These are phyloP conservation scores for Pseudomyrmex sp. DNA, from an alignment of 1,140 invertebrate species.

Conservation along the genomic window DNA sequence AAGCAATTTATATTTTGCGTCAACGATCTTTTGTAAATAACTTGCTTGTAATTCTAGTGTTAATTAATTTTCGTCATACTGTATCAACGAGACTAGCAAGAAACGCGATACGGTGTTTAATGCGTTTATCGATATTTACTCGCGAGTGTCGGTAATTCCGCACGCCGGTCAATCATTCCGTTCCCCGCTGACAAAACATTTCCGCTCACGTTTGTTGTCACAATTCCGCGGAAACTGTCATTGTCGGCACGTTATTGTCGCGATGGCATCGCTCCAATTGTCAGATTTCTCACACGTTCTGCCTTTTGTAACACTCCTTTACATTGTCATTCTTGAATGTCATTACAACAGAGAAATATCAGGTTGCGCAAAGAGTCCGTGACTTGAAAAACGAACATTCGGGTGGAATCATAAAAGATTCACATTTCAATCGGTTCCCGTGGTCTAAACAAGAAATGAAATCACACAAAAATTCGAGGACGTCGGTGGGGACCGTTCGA, in stretches of 20 bases:
- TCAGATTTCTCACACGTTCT: neutral
- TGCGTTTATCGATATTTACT: neutral
- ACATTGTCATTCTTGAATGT: no score
- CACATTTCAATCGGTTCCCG: neutral
- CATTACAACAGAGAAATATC: no score
- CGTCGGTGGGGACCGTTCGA: neutral
- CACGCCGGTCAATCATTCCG: slow-evolving; percentile 8
- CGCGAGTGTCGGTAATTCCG: neutral
- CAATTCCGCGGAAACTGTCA: slow-evolving; percentile 41
- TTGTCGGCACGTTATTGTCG: slow-evolving; percentile 53
- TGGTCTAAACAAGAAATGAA: neutral
- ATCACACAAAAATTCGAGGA: neutral
- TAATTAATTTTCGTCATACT: slow-evolving; percentile 12
- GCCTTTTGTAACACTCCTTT: neutral
- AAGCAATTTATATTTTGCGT: no score
- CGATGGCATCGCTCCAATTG: slow-evolving; percentile 45
- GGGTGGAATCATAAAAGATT: neutral
- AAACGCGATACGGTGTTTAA: neutral
- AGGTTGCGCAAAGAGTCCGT: neutral
- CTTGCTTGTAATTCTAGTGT: no score
- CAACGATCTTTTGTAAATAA: no score
- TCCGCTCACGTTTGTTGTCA: slow-evolving; percentile 33
- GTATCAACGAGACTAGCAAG: neutral
- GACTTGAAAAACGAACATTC: neutral
- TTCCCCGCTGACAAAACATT: slow-evolving; percentile 41